phyloP scores from a whole-genome alignment of 2,113 vertebrate genomes.

The Platysteira castanea region DNA sequence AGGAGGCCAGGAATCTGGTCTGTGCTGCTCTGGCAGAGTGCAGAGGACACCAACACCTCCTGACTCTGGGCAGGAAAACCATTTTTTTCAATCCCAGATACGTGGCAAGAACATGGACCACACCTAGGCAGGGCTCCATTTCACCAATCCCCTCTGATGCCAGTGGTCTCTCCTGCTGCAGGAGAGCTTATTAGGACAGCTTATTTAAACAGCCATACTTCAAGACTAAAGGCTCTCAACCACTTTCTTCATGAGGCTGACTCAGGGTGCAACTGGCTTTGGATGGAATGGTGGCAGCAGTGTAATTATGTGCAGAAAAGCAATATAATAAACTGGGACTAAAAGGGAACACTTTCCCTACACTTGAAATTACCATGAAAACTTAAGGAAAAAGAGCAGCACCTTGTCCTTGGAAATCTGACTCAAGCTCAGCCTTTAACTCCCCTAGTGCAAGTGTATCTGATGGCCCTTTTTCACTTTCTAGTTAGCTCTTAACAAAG shows the following conservation, averaged over 20 bases:
- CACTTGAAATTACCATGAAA: neutral
- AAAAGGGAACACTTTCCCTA: neutral
- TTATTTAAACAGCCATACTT: neutral
- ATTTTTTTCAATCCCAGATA: neutral
- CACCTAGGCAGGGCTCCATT: neutral
- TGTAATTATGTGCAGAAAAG: neutral
- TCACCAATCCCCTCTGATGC: neutral
- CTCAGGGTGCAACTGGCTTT: neutral
- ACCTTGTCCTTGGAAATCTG: neutral
- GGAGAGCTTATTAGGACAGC: neutral
- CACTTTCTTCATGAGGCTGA: neutral
- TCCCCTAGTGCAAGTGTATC: neutral
- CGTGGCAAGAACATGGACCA: accelerated
- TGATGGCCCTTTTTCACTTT: neutral
- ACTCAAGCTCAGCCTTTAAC: neutral
- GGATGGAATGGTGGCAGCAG: neutral
- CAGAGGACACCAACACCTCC: neutral
- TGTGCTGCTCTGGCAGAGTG: neutral
- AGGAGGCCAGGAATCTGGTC: neutral
- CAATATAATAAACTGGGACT: neutral
- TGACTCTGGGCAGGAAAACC: neutral
- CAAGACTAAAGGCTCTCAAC: neutral
- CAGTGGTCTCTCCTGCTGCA: neutral
- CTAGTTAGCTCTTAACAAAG: neutral
- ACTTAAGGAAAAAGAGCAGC: neutral